Evolutionary conservation across 1,140 invertebrate species (phyloP).

Genomic region (Drosophila eugracilis): DNA sequence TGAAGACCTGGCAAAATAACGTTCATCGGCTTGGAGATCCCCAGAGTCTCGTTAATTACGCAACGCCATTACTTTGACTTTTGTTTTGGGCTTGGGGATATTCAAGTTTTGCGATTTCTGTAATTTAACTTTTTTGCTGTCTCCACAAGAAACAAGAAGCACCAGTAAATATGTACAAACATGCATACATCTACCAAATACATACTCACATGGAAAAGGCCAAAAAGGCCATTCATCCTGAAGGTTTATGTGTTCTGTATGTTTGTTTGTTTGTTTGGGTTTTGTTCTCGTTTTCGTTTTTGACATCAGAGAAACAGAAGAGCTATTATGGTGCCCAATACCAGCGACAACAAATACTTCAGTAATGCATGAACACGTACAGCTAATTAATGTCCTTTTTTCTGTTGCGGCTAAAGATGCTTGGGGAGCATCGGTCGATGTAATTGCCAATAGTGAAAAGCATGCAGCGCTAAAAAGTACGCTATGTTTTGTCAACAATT

Average conservation of each 20-base stretch:
- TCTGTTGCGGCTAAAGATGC: slow-evolving; percentile 55
- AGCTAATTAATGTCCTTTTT: slow-evolving; percentile 75
- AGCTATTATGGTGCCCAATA: slow-evolving; percentile 54
- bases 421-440: slow-evolving; percentile 34
- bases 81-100: slow-evolving; percentile 25
- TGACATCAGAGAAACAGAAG: slow-evolving; percentile 37
- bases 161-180: slow-evolving; percentile 62
- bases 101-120: slow-evolving; percentile 74
- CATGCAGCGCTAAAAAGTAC: slow-evolving; percentile 22
- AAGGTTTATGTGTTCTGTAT: slow-evolving; percentile 55
- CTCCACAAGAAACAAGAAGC: slow-evolving; percentile 51
- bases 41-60: slow-evolving; percentile 73
- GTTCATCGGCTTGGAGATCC: slow-evolving; percentile 64
- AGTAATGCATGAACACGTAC: slow-evolving; percentile 77
- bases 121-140: slow-evolving; percentile 72
- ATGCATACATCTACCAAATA: slow-evolving; percentile 31
- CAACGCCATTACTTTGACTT: slow-evolving; percentile 76
- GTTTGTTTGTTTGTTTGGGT: too few species aligned
- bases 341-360: slow-evolving; percentile 61
- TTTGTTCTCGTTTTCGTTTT: slow-evolving; percentile 26
- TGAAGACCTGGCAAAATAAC: slow-evolving; percentile 22
- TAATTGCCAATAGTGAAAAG: slow-evolving; percentile 50
- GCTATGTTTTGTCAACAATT: background rate
- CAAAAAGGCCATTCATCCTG: slow-evolving; percentile 64
- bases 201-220: slow-evolving; percentile 4